Percentiles rank a stretch among this genome's conserved stretches.
Conservation (phyloP, 2,113 vertebrate species). For the Apodemus sylvaticus region DNA sequence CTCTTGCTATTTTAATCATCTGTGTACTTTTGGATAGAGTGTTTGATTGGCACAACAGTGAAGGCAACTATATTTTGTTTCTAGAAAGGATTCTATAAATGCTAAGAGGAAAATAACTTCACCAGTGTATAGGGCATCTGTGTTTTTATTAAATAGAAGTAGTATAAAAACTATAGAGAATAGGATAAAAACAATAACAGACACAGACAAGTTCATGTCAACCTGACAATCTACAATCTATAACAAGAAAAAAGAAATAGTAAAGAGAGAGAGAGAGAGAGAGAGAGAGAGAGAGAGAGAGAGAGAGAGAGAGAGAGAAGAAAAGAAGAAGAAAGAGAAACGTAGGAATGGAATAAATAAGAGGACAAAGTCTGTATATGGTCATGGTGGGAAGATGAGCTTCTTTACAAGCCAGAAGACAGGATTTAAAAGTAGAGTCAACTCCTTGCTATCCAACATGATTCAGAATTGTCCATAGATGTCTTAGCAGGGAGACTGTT, state of each 20-base stretch:
- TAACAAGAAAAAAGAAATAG: neutral
- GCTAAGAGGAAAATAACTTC: no score
- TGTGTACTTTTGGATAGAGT: no score
- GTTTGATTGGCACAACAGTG: no score
- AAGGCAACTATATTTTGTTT: no score
- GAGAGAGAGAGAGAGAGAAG: no score
- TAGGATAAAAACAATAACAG: neutral
- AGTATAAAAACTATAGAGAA: conserved; percentile 1
- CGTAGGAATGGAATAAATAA: neutral
- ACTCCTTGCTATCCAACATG: neutral
- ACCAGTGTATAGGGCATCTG: neutral
- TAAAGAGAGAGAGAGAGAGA: no score
- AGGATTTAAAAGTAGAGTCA: neutral
- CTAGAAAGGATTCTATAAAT: no score
- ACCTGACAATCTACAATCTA: neutral
- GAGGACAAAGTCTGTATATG: neutral
- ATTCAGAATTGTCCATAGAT: neutral
- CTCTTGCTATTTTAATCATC: no score
- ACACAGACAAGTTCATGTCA: neutral
- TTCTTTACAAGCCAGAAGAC: neutral
- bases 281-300: neutral
- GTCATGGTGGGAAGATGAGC: neutral
- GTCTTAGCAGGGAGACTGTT: neutral
- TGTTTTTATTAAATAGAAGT: neutral
- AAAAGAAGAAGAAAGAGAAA: neutral